phyloP scores from a whole-genome alignment of 2,113 vertebrate genomes.

The Poecile atricapillus region DNA sequence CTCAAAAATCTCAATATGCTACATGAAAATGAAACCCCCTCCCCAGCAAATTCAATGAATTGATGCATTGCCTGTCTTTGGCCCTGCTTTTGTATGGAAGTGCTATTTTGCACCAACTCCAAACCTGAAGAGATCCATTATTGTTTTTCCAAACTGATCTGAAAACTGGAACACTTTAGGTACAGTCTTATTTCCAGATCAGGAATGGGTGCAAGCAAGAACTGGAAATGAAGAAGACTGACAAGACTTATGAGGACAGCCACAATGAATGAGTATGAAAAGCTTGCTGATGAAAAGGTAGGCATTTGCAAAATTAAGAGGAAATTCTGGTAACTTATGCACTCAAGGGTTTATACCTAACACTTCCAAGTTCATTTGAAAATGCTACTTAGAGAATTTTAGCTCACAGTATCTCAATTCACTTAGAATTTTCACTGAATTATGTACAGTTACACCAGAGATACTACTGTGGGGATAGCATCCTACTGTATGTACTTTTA shows the following conservation, averaged over 20 bases:
- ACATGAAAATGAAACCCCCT: not conserved
- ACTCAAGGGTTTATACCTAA: not conserved
- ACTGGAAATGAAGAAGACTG: not conserved
- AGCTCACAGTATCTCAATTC: not conserved
- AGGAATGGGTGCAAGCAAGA: not conserved
- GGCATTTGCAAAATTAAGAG: not conserved
- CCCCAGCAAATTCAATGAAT: not conserved
- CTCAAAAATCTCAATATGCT: not conserved
- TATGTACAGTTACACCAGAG: not conserved
- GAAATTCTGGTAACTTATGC: not conserved
- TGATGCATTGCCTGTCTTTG: not conserved
- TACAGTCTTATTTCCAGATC: not conserved
- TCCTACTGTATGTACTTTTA: not conserved
- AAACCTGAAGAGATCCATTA: not conserved
- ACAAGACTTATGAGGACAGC: not conserved
- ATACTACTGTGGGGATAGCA: not conserved
- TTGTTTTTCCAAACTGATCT: not conserved
- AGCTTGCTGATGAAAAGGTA: not conserved
- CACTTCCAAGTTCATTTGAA: not conserved
- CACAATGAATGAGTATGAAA: not conserved
- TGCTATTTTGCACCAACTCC: not conserved
- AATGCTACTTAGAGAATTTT: not conserved
- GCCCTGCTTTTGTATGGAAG: not conserved
- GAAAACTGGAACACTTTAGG: not conserved
- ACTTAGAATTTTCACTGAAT: not conserved